A percentile compares a stretch with the other conserved stretches of the same genome.
phyloP scores from a whole-genome alignment of 2,797 vertebrate genomes.

The Craterocephalus amniculus region DNA sequence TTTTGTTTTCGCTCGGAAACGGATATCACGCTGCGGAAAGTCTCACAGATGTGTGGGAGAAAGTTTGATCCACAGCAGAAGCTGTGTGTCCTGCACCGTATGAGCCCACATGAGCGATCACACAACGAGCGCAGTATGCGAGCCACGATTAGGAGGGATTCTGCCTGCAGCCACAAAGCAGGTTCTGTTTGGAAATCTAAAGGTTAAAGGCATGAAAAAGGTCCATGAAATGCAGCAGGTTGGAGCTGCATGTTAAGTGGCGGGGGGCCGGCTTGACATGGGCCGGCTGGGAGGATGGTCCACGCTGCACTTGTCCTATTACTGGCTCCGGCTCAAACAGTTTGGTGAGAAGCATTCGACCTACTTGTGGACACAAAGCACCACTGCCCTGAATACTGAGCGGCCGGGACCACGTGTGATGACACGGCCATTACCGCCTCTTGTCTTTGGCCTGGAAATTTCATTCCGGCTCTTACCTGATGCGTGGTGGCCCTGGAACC shows the following conservation, averaged over 20 bases:
- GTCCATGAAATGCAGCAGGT: conserved; percentile 76
- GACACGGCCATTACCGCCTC: conserved; percentile 73
- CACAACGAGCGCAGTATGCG: conserved; percentile 2
- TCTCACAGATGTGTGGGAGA: conserved; percentile 19
- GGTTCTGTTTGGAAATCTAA: conserved; percentile 68
- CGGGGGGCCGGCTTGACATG: conserved; percentile 60
- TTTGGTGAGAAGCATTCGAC: conserved; percentile 86
- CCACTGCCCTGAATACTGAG: conserved; percentile 83
- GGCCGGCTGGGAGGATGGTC: conserved; percentile 69
- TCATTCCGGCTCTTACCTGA: conserved; percentile 62
- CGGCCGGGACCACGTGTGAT: conserved; percentile 74
- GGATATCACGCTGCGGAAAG: conserved; percentile 18
- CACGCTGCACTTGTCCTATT: conserved; percentile 81
- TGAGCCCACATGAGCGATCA: conserved; percentile 24
- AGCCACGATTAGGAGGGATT: conserved; percentile 36
- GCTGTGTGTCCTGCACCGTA: neutral
- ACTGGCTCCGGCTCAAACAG: conserved; percentile 81
- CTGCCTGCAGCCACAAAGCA: conserved; percentile 53
- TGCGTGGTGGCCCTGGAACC: conserved; percentile 28
- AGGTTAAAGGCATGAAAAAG: conserved; percentile 70
- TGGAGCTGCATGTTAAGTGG: conserved; percentile 75
- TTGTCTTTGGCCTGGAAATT: conserved; percentile 73
- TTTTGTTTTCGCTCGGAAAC: conserved; percentile 30
- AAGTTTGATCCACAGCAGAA: conserved; percentile 11
- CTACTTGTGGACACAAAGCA: conserved; percentile 85